Evolutionary conservation across 2,888 invertebrate species (phyloP), one percentile per base, ranked within the genome.

Genomic region (Apodemia duryi): DNA sequence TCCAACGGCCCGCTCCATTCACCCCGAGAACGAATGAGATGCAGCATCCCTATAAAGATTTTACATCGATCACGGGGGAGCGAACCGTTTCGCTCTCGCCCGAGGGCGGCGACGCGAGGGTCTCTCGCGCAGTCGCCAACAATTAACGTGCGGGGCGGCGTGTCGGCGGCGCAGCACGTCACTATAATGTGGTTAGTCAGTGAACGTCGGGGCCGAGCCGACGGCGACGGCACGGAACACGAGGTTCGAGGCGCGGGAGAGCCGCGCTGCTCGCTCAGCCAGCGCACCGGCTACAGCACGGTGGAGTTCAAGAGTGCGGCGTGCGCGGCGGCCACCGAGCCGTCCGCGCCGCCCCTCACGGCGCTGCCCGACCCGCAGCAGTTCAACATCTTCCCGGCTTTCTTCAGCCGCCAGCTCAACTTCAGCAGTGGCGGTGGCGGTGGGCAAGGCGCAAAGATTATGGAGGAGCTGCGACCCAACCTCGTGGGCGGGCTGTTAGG

Each of bases 351-450:
- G 86, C 87, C 90, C 77, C 94, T 93, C 77, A 89, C 92, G 80
- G 92, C 91, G 77, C 93, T 94, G 77, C 93, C 93, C 74, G 94
- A 94, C 75, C 95, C 95, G 72, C 96, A 96, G 83, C 97, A 97
- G 92, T 97, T 97, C 93, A 97, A 97, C 93, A 97, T 97, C 80
- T 97, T 97, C 88, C 97, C 97, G 77, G 97, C 97, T 69, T 97
- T 97, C 83, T 97, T 97, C 88, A 97, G 97, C 92, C 93, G 97
- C 71, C 97, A 97, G 88, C 93, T 97, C 75, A 97, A 97, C 87
- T 97, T 97, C 87, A 94, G 95, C 63, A 93, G 94, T 75, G 88
- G 94, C 68, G 94, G 95, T 68, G 94, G 93, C 67, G 94, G 95
- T 79, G 95, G 95, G 41, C 95, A 95, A 79, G 95, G 95, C 74